Base-by-base conservation (phyloP, 2,113 vertebrate genomes). In the Murina feae region DNA sequence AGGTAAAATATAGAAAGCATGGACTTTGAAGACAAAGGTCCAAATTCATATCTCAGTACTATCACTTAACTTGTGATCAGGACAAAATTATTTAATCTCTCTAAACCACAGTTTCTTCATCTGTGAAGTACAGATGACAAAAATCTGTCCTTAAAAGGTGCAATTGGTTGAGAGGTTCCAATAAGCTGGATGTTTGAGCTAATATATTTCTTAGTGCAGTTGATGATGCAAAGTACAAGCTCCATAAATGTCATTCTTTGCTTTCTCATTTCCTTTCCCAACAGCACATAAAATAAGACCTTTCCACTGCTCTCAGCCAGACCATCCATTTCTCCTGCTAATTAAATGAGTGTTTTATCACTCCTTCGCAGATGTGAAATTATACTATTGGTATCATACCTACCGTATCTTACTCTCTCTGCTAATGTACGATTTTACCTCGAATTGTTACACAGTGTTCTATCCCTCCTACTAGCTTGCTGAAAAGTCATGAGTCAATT, bases 341-440 rank as follows among this genome's bases (percentile, higher is more conserved):
- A 92, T 87, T 47, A 89, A 88, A 85, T 79, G 39, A 20, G 63
- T 44, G 7, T 35, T 21, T 90, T 81, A 42, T 65, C 10, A 0
- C 90, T 97, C 66, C 66, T 47, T 66, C 90, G 78, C 89, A 94
- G 86, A 78, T 92, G 60, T 81, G n/a, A 58, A 95, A 92, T 95
- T 90, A 55, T 42, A 79, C 82, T 63, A 44, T 10, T 55, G 72
- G 11, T 63, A 30, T 39, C 63, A 28, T 86, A 35, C 53, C 11
- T 58, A 7, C 51, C 84, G 18, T 42, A 74, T 76, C 63, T 37
- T 86, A 84, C 87, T 89, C 5, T 75, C 81, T 95, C 92, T 28
- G 86, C 63, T 86, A 94, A 72, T 79, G 78, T 60, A 51, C 42
- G 60, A 87, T 90, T 93, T 95, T 72, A 92, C 3, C 17, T 58